These are phyloP conservation scores for Tyria jacobaeae DNA, from an alignment of 2,888 invertebrate genomes.

Conservation along the genomic window DNA sequence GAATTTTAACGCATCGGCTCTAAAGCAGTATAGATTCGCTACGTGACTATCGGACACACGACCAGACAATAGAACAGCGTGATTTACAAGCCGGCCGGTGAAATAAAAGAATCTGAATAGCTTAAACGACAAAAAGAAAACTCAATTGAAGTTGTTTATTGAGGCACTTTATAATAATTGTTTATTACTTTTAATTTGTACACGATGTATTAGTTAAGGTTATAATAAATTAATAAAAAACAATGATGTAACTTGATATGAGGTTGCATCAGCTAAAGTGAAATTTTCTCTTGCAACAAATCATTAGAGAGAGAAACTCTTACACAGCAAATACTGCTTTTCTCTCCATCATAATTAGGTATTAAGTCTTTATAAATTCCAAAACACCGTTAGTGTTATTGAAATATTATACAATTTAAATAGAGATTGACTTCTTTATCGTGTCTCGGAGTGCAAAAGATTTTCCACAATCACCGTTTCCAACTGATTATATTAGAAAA, in stretches of 20 bases:
- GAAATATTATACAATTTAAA: constrained; percentile 32
- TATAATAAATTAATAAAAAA: constrained; percentile 17
- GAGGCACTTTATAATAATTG: constrained; percentile 18
- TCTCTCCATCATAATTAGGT: too few species aligned
- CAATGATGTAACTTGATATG: constrained; percentile 25
- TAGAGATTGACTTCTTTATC: constrained; percentile 34
- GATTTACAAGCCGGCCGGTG: constrained; percentile 20
- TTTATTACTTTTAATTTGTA: constrained; percentile 13
- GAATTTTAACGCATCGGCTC: constrained; percentile 27
- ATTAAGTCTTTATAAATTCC: constrained; percentile 46
- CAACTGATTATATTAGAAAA: constrained; percentile 16
- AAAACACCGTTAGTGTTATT: constrained; percentile 23
- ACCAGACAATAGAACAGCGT: constrained; percentile 30
- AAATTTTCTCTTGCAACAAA: constrained; percentile 28
- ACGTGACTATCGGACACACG: constrained; percentile 25
- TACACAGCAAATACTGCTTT: too few species aligned
- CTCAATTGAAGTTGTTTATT: constrained; percentile 10
- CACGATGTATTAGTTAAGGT: not conserved
- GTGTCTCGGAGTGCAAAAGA: constrained; percentile 23
- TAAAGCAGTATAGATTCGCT: constrained; percentile 27
- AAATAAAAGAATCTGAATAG: constrained; percentile 27
- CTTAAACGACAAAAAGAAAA: constrained; percentile 18
- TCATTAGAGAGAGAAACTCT: too few species aligned
- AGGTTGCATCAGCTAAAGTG: constrained; percentile 40
- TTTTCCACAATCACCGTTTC: constrained; percentile 22